Conservation (phyloP, 2,113 vertebrate genomes). For the Phrynosoma platyrhinos region DNA sequence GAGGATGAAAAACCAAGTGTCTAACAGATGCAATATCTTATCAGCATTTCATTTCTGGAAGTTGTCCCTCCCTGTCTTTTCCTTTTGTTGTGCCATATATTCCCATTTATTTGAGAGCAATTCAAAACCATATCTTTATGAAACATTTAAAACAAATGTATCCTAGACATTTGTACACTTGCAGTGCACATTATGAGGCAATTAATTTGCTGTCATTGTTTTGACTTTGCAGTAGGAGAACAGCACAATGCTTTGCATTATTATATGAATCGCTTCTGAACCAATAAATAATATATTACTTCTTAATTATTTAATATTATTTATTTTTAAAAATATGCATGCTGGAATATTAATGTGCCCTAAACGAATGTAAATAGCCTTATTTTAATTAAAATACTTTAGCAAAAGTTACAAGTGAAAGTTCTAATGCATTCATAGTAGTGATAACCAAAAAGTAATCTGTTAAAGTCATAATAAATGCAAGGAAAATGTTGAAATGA, state of each 20-base stretch:
- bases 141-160: neutral
- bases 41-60: too few relatives aligned
- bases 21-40: neutral
- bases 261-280: conserved; percentile 49
- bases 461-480: conserved; percentile 52
- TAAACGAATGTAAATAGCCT: conserved; percentile 72
- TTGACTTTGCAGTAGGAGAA: conserved; percentile 53
- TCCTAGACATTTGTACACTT: conserved; percentile 47
- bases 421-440: conserved; percentile 51
- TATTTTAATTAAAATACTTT: conserved; percentile 74
- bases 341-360: conserved; percentile 73
- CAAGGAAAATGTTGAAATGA: conserved; percentile 28
- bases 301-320: conserved; percentile 77
- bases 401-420: conserved; percentile 58
- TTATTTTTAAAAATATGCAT: conserved; percentile 74
- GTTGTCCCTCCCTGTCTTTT: neutral
- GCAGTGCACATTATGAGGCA: neutral
- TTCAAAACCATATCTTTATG: neutral
- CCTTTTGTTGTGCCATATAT: neutral
- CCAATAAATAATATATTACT: conserved; percentile 79
- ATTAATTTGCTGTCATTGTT: conserved; percentile 39
- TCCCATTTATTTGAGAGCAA: conserved; percentile 3
- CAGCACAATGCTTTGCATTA: conserved; percentile 46
- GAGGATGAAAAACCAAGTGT: neutral
- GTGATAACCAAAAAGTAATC: conserved; percentile 41